phyloP scores from a whole-genome alignment of 2,888 invertebrate genomes.

The Theretra japonica region DNA sequence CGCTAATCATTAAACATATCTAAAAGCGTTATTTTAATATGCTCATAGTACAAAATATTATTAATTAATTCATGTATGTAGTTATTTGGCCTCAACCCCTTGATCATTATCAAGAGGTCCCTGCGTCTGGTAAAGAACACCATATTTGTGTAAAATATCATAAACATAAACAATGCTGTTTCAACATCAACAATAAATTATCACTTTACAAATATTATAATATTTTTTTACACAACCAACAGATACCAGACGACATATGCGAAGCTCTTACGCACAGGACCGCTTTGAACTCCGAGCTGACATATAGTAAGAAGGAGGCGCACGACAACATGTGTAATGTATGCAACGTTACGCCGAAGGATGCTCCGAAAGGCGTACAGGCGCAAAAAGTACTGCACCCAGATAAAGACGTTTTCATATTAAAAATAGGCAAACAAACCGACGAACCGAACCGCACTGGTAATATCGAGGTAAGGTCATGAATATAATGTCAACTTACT shows the following conservation, averaged over 20 bases:
- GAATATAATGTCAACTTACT: constrained; percentile 3
- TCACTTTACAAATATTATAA: too few species aligned
- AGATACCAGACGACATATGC: constrained; percentile 79
- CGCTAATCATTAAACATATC: too few species aligned
- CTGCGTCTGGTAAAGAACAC: too few species aligned
- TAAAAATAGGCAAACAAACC: constrained; percentile 90
- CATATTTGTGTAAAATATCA: too few species aligned
- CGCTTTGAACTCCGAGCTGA: constrained; percentile 67
- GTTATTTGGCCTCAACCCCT: too few species aligned
- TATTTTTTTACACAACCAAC: not conserved
- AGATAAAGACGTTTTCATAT: constrained; percentile 88
- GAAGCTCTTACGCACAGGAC: constrained; percentile 70
- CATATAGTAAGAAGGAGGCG: constrained; percentile 62
- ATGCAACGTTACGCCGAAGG: constrained; percentile 78
- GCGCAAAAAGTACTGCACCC: constrained; percentile 86
- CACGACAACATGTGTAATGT: constrained; percentile 64
- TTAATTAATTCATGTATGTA: too few species aligned
- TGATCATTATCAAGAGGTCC: too few species aligned
- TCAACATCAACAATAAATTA: too few species aligned
- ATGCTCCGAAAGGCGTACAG: constrained; percentile 82
- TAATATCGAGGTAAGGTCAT: constrained; percentile 85
- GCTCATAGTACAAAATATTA: too few species aligned
- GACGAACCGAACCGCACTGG: constrained; percentile 84
- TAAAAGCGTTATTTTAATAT: too few species aligned
- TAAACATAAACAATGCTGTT: too few species aligned